Conservation (phyloP, 2,113 vertebrate species). For the Mesocricetus auratus region DNA sequence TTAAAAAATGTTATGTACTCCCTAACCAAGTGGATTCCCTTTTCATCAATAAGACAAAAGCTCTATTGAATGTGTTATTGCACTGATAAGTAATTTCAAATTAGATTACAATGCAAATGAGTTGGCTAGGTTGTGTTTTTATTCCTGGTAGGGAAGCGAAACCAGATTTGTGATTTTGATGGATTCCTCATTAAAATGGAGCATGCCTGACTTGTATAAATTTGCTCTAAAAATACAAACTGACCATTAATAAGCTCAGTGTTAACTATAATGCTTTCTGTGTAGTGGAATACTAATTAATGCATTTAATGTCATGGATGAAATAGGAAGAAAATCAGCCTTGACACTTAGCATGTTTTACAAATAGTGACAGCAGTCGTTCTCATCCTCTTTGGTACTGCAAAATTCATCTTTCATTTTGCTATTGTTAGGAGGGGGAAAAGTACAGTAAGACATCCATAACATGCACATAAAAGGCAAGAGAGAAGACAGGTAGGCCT, state of each 20-base stretch:
- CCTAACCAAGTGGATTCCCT: constrained; percentile 79
- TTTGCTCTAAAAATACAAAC: not conserved
- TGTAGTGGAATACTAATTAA: constrained; percentile 69
- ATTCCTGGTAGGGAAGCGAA: constrained; percentile 3
- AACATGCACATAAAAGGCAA: not conserved
- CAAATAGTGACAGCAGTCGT: not conserved
- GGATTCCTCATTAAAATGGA: constrained; percentile 42
- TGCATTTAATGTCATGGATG: constrained; percentile 51
- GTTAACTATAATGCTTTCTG: not conserved
- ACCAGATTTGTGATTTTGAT: constrained; percentile 34
- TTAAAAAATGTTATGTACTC: constrained; percentile 82
- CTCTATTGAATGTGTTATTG: constrained; percentile 74
- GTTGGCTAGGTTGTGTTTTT: constrained; percentile 60
- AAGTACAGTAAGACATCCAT: not conserved
- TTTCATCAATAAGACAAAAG: constrained; percentile 84
- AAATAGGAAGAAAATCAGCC: constrained; percentile 28
- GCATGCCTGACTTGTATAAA: constrained; percentile 30
- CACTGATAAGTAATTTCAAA: constrained; percentile 63
- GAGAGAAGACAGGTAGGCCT: constrained; percentile 38
- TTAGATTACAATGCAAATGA: constrained; percentile 80
- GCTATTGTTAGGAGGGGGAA: constrained; percentile 40
- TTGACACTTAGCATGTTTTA: constrained; percentile 37
- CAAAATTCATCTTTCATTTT: constrained; percentile 36
- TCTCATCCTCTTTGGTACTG: constrained; percentile 25
- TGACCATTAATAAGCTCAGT: constrained; percentile 60